phyloP scores from a whole-genome alignment of 2,797 vertebrate genomes.

The Luscinia luscinia region DNA sequence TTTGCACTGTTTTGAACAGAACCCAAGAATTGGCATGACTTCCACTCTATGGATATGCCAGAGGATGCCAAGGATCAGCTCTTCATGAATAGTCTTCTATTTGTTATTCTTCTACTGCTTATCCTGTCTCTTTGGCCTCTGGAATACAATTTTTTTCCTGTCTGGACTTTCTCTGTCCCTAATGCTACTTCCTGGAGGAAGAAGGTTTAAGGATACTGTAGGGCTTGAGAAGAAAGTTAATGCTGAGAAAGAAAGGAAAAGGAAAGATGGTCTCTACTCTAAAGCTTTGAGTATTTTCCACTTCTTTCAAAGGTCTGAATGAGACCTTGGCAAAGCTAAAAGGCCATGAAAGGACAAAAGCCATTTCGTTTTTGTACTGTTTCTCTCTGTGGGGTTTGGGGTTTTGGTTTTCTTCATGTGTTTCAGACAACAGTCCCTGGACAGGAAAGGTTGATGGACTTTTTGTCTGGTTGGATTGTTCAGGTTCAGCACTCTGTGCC shows the following conservation, averaged over 20 bases:
- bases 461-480: not conserved
- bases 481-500: not conserved
- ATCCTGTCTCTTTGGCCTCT: not conserved
- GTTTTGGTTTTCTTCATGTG: not conserved
- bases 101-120: not conserved
- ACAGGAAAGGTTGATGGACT: not conserved
- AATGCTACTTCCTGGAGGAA: not conserved
- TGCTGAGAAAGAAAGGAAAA: not conserved
- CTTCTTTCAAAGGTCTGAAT: not conserved
- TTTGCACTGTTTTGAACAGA: not conserved
- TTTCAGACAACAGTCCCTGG: not conserved
- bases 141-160: accelerated
- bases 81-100: not conserved
- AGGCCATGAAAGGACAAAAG: not conserved
- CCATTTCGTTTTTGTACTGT: not conserved
- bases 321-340: not conserved
- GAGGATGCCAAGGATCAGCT: not conserved
- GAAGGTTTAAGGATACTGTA: not conserved
- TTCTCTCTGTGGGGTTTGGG: not conserved
- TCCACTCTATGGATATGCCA: not conserved
- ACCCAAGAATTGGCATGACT: not conserved
- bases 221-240: not conserved
- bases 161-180: not conserved
- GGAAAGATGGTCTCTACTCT: not conserved
- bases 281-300: not conserved